Evolutionary conservation across 2,888 invertebrate genomes (phyloP), one percentile per base, ranked within the genome.

Genomic region (Xylota sylvarum): DNA sequence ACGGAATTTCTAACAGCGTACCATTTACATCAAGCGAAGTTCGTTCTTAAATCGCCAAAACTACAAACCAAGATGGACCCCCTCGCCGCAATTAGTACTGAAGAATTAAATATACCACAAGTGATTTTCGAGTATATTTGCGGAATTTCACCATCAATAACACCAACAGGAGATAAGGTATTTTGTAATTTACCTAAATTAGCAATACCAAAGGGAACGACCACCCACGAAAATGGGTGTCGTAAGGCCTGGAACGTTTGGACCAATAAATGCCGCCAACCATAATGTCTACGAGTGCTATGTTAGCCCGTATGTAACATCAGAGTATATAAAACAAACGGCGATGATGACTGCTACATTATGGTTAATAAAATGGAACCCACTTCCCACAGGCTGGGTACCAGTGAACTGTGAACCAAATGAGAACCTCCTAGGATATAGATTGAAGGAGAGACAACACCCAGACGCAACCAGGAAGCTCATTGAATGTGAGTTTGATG

Each of bases 1-100:
- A 19, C 17, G 5, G 77, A 77, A 43, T 83, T 76, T 30, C 23
- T 82, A 7, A 17, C 27, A 1, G 80, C 80, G 2, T 56, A 48
- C 27, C 37, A 23, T 10, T 23, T 80, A 0, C 80, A 80, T 0
- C 80, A 80, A 2, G 72, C 65, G 0, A 80, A 80, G 10, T 73
- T 23, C 23, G 50, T 27, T 19, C 5, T 64, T 48, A 80, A 80
- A 37, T 2, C 7, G 1, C 65, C 80, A 5, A 5, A 2, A 0
- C 14, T 80, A 10, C 80, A 80, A 12, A 9, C 35, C 0, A 7
- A 32, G n/a, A 80, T 73, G 80, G 80, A 80, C 17, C 80, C 65
- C 2, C 64, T 72, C 5, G n/a, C 64, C 4, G 69, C 60, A 10
- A 78, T 78, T 23, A 78, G 70, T 17, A 70, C 78, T 2, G 69